Evolutionary conservation across 2,797 vertebrate species (phyloP), one percentile per base, ranked within the genome.

Genomic region (Sciurus vulgaris): DNA sequence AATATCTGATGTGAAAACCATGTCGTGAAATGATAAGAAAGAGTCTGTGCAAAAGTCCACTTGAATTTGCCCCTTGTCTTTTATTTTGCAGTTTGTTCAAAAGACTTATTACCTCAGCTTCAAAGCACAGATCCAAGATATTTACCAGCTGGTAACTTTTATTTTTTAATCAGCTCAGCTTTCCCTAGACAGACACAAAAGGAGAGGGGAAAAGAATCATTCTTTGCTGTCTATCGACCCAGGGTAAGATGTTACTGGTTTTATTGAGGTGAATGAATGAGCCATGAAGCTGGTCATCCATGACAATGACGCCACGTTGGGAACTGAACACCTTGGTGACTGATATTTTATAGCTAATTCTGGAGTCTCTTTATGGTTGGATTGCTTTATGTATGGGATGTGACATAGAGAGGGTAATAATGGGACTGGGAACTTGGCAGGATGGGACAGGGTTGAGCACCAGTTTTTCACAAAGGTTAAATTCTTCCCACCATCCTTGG

Each of bases 1-100:
- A 94, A 89, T 89, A 96, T 91, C 91, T 96, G 95, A 97, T 95
- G 91, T 85, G 96, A 96, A 96, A 97, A 93, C 95, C 96, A 41
- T 94, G 84, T 67, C 96, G 35, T 61, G 86, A 95, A 89, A 84
- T 56, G 61, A 72, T 84, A 84, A 92, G 93, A 63, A 93, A 94
- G 76, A 94, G 74, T 70, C 83, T n/a, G 49, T 15, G 59, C 83
- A 81, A 73, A 89, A 87, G 84, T 95, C 93, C 59, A 76, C 44
- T 91, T 88, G 77, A 93, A 90, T 95, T 96, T 96, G 79, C 33
- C 88, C 44, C 94, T 81, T 84, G 65, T 94, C 91, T 72, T 85
- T 97, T 89, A 89, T 78, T 84, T 82, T 4, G 3, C 14, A 85
- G 44, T 81, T 94, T 76, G 59, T 92, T 97, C 92, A 92, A 91